A percentile compares a stretch with the other conserved stretches of the same genome.
These are phyloP conservation scores for Epinephelus malabaricus DNA, from an alignment of 2,797 vertebrate genomes.

Conservation along the genomic window DNA sequence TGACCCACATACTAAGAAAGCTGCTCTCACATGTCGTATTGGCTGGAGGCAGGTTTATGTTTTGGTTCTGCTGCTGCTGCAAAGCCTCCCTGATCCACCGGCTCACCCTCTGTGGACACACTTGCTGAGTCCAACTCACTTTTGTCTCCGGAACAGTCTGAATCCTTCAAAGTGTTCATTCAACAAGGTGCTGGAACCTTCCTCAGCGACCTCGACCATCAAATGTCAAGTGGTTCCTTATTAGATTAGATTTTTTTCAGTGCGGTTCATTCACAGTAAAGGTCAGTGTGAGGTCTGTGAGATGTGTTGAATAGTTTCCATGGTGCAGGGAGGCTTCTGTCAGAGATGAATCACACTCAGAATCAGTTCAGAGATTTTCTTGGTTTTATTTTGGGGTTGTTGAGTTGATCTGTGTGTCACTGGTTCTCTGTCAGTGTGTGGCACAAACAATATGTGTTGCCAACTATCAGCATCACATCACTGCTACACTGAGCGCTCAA, in stretches of 20 bases:
- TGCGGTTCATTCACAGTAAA: not conserved
- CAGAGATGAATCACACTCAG: not conserved
- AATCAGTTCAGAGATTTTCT: not conserved
- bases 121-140: not conserved
- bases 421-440: not conserved
- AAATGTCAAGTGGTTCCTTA: not conserved
- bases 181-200: constrained; percentile 3
- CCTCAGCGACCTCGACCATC: not conserved
- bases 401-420: not conserved
- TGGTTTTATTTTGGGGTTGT: not conserved
- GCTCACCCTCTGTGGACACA: not conserved
- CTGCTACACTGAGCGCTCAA: not conserved
- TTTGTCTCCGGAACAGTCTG: not conserved
- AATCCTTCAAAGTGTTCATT: not conserved
- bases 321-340: not conserved
- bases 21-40: not conserved
- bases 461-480: not conserved
- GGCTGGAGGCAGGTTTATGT: not conserved
- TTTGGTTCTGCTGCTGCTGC: constrained; percentile 4
- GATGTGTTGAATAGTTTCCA: not conserved
- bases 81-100: constrained; percentile 13
- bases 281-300: not conserved
- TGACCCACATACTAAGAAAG: not conserved
- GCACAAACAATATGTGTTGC: not conserved
- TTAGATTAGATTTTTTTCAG: not conserved